Base-by-base conservation (phyloP, 2,113 vertebrate genomes). In the Halichoeres trimaculatus region DNA sequence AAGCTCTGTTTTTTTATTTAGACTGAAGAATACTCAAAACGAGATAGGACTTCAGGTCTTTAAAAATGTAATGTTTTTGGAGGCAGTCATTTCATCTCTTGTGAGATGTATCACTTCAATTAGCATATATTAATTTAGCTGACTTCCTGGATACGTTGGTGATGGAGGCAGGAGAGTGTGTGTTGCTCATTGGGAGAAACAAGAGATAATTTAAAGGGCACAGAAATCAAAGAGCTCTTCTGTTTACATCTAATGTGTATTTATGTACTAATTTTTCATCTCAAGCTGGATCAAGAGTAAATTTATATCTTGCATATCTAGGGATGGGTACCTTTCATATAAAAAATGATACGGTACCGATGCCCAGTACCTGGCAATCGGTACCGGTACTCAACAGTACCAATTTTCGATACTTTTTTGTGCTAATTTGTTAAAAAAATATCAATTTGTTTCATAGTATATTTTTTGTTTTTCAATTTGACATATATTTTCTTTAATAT, bases 141-240 rank as follows among this genome's bases (percentile, higher is more conserved):
- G 56, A 36, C 23, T 52, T 43, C 71, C 51, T 22, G 36, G 30
- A 41, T 54, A 3, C 56, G 57, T 24, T 59, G 43, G 54, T 50
- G 30, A 54, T 54, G 62, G 66, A 38, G 24, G 13, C 16, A 5
- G 13, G 43, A 7, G 17, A 7, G 5, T 47, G 38, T 45, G 41
- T 40, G 45, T 38, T 9, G 5, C 10, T 52, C 9, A 2, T 34
- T 30, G 43, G 10, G 51, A 8, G 24, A 20, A 34, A 23, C 55
- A 50, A 51, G n/a, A 56, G 43, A 67, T 23, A 43, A 74, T 13
- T 62, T 57, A 35, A 41, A 14, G 13, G 30, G 30, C 30, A 30
- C 3, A 6, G 3, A 40, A 6, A 30, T n/a, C 38, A 26, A 61
- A 58, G 22, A 48, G 60, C 53, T 19, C 19, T 17, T 8, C 20